phyloP scores from a whole-genome alignment of 2,888 invertebrate species.

The Endotricha flammealis region DNA sequence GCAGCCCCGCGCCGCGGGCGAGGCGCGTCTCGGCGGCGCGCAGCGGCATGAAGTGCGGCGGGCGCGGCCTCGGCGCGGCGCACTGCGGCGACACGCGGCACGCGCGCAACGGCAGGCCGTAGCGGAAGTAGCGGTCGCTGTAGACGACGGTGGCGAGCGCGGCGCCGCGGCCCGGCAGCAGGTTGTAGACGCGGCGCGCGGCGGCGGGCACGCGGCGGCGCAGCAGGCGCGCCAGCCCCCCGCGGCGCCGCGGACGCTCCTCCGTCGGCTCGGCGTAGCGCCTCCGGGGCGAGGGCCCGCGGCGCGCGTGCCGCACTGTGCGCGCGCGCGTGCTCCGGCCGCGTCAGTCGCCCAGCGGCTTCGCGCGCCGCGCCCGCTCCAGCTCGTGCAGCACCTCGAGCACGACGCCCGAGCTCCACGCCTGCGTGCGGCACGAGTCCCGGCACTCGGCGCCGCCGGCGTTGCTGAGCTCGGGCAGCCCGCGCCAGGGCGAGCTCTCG shows the following conservation, averaged over 20 bases:
- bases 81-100: constrained; percentile 17
- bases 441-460: constrained; percentile 88
- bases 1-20: constrained; percentile 17
- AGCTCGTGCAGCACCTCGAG: constrained; percentile 88
- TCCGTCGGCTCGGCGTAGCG: constrained; percentile 35
- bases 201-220: constrained; percentile 18
- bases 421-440: constrained; percentile 96
- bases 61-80: constrained; percentile 26
- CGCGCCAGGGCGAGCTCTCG: constrained; percentile 91
- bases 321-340: constrained; percentile 42
- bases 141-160: constrained; percentile 61
- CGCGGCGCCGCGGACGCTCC: constrained; percentile 25
- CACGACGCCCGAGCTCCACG: constrained; percentile 95
- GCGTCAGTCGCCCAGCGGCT: constrained; percentile 53
- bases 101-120: constrained; percentile 55
- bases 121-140: constrained; percentile 71
- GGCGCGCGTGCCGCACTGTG: constrained; percentile 35
- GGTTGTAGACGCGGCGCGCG: constrained; percentile 39
- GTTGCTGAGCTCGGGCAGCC: constrained; percentile 97
- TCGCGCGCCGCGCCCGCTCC: constrained; percentile 53
- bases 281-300: constrained; percentile 24
- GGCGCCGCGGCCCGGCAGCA: constrained; percentile 38
- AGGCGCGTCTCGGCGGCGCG: constrained; percentile 14
- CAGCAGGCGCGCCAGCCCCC: constrained; percentile 20
- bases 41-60: constrained; percentile 18